phyloP scores from a whole-genome alignment of 1,140 invertebrate genomes.

The Carposina sasakii region DNA sequence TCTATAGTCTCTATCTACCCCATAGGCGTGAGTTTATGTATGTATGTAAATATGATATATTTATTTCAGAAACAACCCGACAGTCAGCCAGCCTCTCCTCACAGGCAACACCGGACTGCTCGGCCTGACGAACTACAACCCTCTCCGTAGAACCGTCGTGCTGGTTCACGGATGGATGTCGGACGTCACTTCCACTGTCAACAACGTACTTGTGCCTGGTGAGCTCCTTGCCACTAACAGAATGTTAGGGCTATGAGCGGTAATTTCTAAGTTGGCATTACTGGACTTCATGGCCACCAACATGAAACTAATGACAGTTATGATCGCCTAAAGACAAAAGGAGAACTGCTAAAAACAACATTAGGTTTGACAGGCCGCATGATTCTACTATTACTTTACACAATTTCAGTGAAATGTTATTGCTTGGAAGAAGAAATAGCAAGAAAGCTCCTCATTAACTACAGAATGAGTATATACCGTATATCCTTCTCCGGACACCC shows the following conservation, averaged over 20 bases:
- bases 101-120: constrained; percentile 18
- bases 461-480: not conserved
- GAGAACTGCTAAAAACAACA: not conserved
- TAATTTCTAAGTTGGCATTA: not conserved
- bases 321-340: too few relatives aligned
- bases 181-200: constrained; percentile 12
- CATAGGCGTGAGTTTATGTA: not conserved
- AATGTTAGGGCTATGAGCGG: not conserved
- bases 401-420: not conserved
- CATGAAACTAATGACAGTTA: not conserved
- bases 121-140: constrained; percentile 22
- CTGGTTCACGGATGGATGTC: constrained; percentile 28
- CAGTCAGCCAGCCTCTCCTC: constrained; percentile 26
- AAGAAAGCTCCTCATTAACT: not conserved
- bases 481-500: not conserved
- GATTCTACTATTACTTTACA: not conserved
- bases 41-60: not conserved
- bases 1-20: not conserved
- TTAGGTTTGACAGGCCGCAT: not conserved
- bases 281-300: not conserved
- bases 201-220: constrained; percentile 24
- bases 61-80: constrained; percentile 24
- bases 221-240: not conserved
- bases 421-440: not conserved
- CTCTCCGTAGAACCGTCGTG: constrained; percentile 17